These are phyloP conservation scores for Cyclura pinguis DNA, from an alignment of 2,797 vertebrate species.

Conservation along the genomic window DNA sequence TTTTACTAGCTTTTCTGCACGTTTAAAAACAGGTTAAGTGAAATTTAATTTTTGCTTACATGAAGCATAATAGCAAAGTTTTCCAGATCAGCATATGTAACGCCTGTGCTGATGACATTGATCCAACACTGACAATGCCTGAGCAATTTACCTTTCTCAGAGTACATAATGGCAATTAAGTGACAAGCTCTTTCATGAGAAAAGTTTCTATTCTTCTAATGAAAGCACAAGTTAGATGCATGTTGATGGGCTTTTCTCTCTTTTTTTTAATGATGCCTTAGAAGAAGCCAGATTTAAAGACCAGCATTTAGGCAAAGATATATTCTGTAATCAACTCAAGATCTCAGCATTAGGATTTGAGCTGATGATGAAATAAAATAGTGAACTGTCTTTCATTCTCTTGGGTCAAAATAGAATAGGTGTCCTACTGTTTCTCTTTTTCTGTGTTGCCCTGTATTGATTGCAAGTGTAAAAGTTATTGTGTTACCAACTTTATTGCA, in stretches of 20 bases:
- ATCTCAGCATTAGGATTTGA: constrained; percentile 37
- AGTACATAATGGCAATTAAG: constrained; percentile 23
- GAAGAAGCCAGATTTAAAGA: constrained; percentile 20
- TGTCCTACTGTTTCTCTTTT: not conserved
- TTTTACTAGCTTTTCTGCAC: too few relatives aligned
- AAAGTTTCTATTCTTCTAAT: not conserved
- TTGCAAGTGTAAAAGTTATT: constrained; percentile 10
- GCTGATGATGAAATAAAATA: constrained; percentile 26
- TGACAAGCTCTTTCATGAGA: constrained; percentile 46
- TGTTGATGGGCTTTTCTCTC: not conserved
- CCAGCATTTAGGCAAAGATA: constrained; percentile 10
- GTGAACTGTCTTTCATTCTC: constrained; percentile 22
- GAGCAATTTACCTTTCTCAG: constrained; percentile 48
- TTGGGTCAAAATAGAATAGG: constrained; percentile 18
- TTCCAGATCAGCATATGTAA: constrained; percentile 24
- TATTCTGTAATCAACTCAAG: not conserved
- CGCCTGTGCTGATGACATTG: constrained; percentile 39
- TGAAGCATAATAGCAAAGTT: constrained; percentile 42
- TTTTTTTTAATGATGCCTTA: constrained; percentile 27
- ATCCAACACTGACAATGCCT: constrained; percentile 44
- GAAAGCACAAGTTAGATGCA: constrained; percentile 13
- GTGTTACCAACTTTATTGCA: not conserved
- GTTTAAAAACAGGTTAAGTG: not conserved
- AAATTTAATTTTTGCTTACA: constrained; percentile 25
- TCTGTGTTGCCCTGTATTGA: constrained; percentile 6